Conservation (phyloP, 2,113 vertebrate species). For the Macquaria australasica region DNA sequence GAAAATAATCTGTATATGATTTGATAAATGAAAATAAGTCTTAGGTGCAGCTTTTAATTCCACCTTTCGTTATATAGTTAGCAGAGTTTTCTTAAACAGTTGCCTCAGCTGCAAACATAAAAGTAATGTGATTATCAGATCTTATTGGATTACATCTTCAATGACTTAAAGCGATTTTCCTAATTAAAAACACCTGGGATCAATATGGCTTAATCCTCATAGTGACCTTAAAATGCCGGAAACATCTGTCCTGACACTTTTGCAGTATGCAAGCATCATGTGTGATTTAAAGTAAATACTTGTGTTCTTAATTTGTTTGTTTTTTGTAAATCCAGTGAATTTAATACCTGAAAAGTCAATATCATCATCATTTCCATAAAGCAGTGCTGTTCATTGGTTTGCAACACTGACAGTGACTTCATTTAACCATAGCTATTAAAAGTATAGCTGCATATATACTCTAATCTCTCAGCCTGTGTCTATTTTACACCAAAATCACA, state of each 20-base stretch:
- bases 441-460: not conserved
- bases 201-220: not conserved
- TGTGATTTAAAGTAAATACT: not conserved
- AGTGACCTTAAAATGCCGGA: not conserved
- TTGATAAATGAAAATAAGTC: not conserved
- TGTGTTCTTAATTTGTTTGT: not conserved
- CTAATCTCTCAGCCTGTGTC: no score
- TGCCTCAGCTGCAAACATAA: not conserved
- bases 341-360: not conserved
- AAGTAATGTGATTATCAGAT: not conserved
- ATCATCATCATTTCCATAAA: not conserved
- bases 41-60: not conserved
- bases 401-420: not conserved
- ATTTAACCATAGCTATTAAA: not conserved
- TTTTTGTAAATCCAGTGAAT: not conserved
- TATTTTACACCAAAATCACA: no score
- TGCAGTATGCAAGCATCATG: not conserved
- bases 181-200: constrained; percentile 6
- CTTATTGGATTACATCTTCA: constrained; percentile 7
- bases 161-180: not conserved
- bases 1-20: not conserved
- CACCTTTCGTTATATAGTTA: not conserved
- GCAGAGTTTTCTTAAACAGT: not conserved
- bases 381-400: not conserved
- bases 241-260: not conserved